Base-by-base conservation (phyloP, 2,888 invertebrate species). In the Graphium colonna region DNA sequence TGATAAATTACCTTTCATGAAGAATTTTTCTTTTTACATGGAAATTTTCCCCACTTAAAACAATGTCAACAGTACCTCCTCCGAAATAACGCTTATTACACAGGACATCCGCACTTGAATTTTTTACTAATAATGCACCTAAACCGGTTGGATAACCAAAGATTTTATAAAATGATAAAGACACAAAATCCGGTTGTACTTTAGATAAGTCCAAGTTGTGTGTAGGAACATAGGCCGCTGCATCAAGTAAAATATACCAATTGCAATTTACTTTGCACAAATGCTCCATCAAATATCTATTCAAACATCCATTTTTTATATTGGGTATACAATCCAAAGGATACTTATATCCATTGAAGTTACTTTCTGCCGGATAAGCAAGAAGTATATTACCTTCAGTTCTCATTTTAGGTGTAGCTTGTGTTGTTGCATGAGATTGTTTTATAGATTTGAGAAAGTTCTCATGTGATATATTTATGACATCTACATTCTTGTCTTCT, bases 141-240 rank as follows among this genome's bases (percentile, higher is more conserved):
- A 98, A 85, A 1, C 99, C 99, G 47, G 98, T 98, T 1, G 99
- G 99, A 78, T 95, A 98, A 15, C 92, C 92, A 89, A 99, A 98
- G 69, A 99, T 95, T 91, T 98, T 99, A 84, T 99, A 99, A 88
- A 99, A 99, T 0, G 98, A 98, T 13, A 99, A 54, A 52, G 94
- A 92, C 0, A 98, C 93, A 90, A 98, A 99, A 82, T 99, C 98
- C 2, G 98, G 96, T 60, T 93, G 92, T 55, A 88, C 86, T 46
- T 71, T 65, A 0, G 91, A 89, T 52, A 99, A 89, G 88, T 98
- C 94, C 48, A 99, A 83, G 50, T 86, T 89, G 74, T 92, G 96
- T 12, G 96, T 95, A 3, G 95, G 91, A 0, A 93, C 95, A 84
- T 91, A 96, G 28, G 94, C 90, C 0, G 98, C 97, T 4, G 97